Percentiles rank a stretch among this genome's conserved stretches.
Conservation (phyloP, 2,113 vertebrate genomes). For the Buteo buteo region DNA sequence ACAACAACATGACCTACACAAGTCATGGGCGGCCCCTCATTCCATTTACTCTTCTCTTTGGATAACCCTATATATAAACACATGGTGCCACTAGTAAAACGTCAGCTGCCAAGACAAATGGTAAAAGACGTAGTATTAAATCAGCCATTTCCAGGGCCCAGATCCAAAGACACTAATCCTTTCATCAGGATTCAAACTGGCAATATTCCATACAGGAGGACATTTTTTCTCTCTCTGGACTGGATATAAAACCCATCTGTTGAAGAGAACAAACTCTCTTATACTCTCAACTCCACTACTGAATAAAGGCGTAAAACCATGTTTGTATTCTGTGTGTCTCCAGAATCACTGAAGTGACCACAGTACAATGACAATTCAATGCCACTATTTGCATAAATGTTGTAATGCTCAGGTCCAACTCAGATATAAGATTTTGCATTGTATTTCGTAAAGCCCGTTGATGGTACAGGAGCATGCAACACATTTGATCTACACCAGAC, state of each 20-base stretch:
- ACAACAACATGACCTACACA: background rate
- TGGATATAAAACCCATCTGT: background rate
- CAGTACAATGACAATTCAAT: fast-evolving
- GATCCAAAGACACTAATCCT: conserved; percentile 1
- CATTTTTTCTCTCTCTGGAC: background rate
- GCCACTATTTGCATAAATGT: background rate
- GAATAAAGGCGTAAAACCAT: background rate
- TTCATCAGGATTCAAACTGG: conserved; percentile 3
- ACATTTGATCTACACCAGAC: fast-evolving
- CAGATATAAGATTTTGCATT: background rate
- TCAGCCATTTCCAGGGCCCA: background rate
- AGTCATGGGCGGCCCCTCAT: background rate
- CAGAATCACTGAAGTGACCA: background rate
- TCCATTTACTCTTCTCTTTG: background rate
- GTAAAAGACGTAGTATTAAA: background rate
- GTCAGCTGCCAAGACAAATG: background rate
- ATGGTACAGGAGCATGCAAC: background rate
- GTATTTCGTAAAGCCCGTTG: background rate
- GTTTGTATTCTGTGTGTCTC: background rate
- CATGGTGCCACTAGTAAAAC: background rate
- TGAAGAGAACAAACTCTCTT: background rate
- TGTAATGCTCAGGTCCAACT: background rate
- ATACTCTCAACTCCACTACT: background rate
- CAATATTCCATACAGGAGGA: background rate
- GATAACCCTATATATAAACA: background rate